These are phyloP conservation scores for Herpailurus yagouaroundi DNA, from an alignment of 2,113 vertebrate species.

Conservation along the genomic window DNA sequence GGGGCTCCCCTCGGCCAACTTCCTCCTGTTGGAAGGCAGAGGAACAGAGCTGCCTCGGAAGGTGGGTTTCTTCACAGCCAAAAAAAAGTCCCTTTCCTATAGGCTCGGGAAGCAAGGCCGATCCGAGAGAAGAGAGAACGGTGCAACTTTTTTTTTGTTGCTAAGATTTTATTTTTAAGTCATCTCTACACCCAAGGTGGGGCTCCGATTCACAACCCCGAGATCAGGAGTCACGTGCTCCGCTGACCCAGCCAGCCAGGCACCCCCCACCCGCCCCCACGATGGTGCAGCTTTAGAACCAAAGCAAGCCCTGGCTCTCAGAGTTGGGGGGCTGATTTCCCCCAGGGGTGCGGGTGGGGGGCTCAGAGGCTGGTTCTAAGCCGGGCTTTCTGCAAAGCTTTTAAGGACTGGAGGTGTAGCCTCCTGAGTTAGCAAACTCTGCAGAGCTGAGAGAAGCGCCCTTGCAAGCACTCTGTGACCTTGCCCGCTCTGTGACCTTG, in stretches of 20 bases:
- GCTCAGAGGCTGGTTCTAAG: too few species aligned
- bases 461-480: background rate
- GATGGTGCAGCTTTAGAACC: background rate
- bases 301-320: rapidly evolving
- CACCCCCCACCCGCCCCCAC: background rate
- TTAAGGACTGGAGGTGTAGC: background rate
- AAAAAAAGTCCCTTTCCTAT: too few species aligned
- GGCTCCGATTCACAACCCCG: background rate
- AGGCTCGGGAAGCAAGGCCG: background rate
- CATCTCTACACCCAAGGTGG: background rate
- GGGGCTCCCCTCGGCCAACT: background rate
- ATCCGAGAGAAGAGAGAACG: too few species aligned
- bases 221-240: background rate
- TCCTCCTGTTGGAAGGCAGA: background rate
- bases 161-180: background rate
- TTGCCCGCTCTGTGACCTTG: background rate
- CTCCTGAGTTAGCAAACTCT: background rate
- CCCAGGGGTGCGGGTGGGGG: background rate
- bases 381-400: background rate
- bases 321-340: background rate
- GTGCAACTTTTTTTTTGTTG: background rate
- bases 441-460: rapidly evolving
- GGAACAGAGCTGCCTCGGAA: background rate
- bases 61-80: background rate
- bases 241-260: background rate